Base-by-base conservation (phyloP, 2,113 vertebrate species). In the Hippopotamus amphibius region DNA sequence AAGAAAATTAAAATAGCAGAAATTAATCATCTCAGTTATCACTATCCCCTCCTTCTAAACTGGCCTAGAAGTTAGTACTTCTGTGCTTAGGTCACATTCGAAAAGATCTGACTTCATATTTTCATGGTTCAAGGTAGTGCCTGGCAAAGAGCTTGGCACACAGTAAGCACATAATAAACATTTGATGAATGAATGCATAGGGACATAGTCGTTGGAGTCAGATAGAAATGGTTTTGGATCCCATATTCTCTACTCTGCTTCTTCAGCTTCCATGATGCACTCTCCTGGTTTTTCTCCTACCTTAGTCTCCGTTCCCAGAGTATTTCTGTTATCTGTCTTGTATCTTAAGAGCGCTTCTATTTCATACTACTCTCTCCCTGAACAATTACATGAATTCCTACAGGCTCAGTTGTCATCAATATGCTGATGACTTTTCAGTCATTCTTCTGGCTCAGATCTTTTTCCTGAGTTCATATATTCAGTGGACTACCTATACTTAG, bases 1-100 rank as follows among this genome's bases (percentile, higher is more conserved):
- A 71, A 95, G 50, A 74, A 96, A 79, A 92, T 83, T 80, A 69
- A 92, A 92, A 76, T 57, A 87, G 55, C 19, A 92, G 74, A 93
- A 91, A 59, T 81, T 46, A 86, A 87, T 96, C 16, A 77, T 66
- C 28, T 90, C 53, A 82, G 0, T 94, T 88, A 76, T 66, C 76
- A 72, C 43, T 74, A 15, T 37, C 21, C 33, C 3, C 6, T 69
- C 22, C 7, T 88, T 57, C 28, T 80, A 53, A 91, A 26, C 30
- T 84, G 57, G 1, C 41, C 11, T 66, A 30, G 33, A 63, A 81
- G 82, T 89, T 46, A 94, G 48, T 85, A n/a, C 48, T 95, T 79
- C 7, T 3, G 68, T 7, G 2, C 94, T 88, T 48, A 87, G 66
- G n/a, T 94, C 53, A 66, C n/a, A 76, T 76, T 65, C 71, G 30